Conservation (phyloP, 2,888 invertebrate genomes). For the Drosophila neonasuta region DNA sequence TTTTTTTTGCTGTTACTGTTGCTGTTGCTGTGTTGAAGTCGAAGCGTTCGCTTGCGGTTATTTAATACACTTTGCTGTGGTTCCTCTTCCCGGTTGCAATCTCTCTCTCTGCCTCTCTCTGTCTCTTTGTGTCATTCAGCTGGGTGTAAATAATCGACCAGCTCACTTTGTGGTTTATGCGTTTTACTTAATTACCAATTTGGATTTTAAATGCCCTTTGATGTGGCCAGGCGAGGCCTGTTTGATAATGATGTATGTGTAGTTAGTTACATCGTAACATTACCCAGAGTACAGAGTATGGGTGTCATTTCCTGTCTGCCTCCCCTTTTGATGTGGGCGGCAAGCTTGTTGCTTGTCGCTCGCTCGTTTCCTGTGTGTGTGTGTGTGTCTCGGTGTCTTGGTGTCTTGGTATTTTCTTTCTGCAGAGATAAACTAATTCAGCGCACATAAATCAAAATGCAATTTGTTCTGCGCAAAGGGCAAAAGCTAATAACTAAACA, state of each 20-base stretch:
- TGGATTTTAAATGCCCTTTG: slow-evolving; percentile 74
- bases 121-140: slow-evolving; percentile 16
- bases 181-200: slow-evolving; percentile 78
- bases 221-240: slow-evolving; percentile 56
- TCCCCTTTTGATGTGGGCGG: slow-evolving; percentile 50
- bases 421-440: slow-evolving; percentile 67
- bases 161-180: slow-evolving; percentile 69
- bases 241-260: slow-evolving; percentile 11
- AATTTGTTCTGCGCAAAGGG: slow-evolving; percentile 76
- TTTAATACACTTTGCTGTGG: slow-evolving; percentile 69
- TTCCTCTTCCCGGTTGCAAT: slow-evolving; percentile 18
- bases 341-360: slow-evolving; percentile 58
- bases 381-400: slow-evolving; percentile 31
- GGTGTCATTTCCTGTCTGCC: slow-evolving; percentile 51
- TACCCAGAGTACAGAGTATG: slow-evolving; percentile 8
- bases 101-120: too few species aligned
- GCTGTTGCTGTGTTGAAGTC: slow-evolving; percentile 26
- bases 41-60: slow-evolving; percentile 67
- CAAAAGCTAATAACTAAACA: slow-evolving; percentile 77
- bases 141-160: slow-evolving; percentile 72
- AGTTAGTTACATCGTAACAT: slow-evolving; percentile 11
- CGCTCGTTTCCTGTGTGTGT: slow-evolving; percentile 65
- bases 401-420: neutral
- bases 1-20: too few species aligned
- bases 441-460: slow-evolving; percentile 77